phyloP scores from a whole-genome alignment of 2,797 vertebrate species.

The Gorsachius magnificus region DNA sequence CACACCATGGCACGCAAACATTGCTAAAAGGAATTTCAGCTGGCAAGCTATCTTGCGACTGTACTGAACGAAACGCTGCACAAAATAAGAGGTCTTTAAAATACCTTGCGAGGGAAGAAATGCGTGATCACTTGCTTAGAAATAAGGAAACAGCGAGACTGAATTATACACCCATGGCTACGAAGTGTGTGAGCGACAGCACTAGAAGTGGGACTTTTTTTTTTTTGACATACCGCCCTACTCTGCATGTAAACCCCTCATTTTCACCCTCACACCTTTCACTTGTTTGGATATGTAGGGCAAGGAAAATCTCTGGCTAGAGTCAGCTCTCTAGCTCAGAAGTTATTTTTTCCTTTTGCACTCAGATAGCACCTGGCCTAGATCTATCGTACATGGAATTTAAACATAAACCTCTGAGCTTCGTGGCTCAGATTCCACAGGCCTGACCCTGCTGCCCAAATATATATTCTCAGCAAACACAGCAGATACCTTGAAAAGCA shows the following conservation, averaged over 20 bases:
- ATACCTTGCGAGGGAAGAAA: not conserved
- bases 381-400: not conserved
- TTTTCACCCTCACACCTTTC: not conserved
- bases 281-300: not conserved
- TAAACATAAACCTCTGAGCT: not conserved
- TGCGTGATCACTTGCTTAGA: not conserved
- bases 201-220: not conserved
- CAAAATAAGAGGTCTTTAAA: not conserved
- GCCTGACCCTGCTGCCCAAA: not conserved
- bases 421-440: not conserved
- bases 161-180: not conserved
- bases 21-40: not conserved
- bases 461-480: not conserved
- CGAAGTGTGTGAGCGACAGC: not conserved
- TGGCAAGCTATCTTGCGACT: not conserved
- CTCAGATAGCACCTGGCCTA: not conserved
- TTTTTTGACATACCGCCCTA: fast-evolving
- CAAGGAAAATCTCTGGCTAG: not conserved
- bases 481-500: not conserved
- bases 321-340: not conserved
- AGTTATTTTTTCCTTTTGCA: not conserved
- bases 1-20: not conserved
- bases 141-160: not conserved
- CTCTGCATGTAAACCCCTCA: not conserved
- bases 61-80: not conserved